A percentile compares a stretch with the other conserved stretches of the same genome.
Conservation (phyloP, 1,140 invertebrate species). For the Cyclina sinensis region DNA sequence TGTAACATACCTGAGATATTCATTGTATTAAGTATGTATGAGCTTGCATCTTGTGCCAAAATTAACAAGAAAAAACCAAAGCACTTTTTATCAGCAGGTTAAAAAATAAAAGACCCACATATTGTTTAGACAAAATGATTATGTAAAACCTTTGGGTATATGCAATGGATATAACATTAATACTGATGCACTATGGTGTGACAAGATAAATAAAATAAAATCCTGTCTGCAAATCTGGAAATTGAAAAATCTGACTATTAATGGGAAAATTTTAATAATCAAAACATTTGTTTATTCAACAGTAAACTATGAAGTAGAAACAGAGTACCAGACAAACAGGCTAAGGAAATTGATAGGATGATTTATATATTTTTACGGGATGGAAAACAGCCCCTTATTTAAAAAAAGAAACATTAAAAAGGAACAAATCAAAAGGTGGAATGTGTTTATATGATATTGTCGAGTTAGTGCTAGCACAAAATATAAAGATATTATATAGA, state of each 20-base stretch:
- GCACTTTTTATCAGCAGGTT: background rate
- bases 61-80: background rate
- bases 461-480: too few relatives aligned
- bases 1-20: too few relatives aligned
- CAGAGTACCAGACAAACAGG: background rate
- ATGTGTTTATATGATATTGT: too few relatives aligned
- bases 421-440: too few relatives aligned
- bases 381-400: too few relatives aligned
- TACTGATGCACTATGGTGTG: background rate
- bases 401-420: too few relatives aligned
- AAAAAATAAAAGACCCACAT: background rate
- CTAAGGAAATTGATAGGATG: background rate
- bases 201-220: background rate
- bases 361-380: too few relatives aligned
- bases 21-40: too few relatives aligned
- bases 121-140: background rate
- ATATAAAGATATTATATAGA: too few relatives aligned
- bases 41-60: too few relatives aligned
- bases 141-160: background rate
- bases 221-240: background rate
- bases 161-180: background rate
- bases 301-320: background rate
- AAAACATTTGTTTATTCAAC: background rate
- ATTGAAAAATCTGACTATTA: background rate
- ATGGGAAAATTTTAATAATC: background rate